A percentile compares a stretch with the other conserved stretches of the same genome.
Conservation (phyloP, 2,888 invertebrate species). For the Hydrotaea diabolus region DNA sequence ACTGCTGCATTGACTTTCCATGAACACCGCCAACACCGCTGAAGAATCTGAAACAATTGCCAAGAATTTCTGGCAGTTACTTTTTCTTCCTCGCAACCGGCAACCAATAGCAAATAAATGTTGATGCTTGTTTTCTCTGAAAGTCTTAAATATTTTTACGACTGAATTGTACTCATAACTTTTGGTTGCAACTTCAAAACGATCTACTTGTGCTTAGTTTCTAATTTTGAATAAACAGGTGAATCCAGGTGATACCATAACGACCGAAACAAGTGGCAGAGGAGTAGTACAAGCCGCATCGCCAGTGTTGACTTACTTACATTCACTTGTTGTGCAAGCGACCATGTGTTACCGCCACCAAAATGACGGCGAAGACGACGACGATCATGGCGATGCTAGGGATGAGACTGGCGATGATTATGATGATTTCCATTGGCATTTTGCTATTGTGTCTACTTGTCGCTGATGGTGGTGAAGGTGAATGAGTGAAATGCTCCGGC, state of each 20-base stretch:
- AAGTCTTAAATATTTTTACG: slow-evolving; percentile 64
- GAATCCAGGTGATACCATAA: slow-evolving; percentile 50
- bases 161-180: slow-evolving; percentile 69
- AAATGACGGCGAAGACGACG: not conserved
- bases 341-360: too few species aligned
- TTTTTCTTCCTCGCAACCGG: slow-evolving; percentile 21
- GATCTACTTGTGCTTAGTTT: not conserved
- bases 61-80: slow-evolving; percentile 58
- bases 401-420: slow-evolving; percentile 12
- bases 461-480: slow-evolving; percentile 66
- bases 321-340: slow-evolving; percentile 39
- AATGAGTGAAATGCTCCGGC: slow-evolving; percentile 53
- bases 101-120: not conserved
- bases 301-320: slow-evolving; percentile 2
- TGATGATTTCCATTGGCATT: slow-evolving; percentile 29
- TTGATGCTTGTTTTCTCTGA: slow-evolving; percentile 43
- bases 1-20: too few species aligned
- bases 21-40: too few species aligned
- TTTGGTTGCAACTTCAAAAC: slow-evolving; percentile 35
- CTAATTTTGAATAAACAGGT: slow-evolving; percentile 54
- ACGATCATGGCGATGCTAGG: slow-evolving; percentile 11
- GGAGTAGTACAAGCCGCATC: slow-evolving; percentile 19
- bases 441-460: slow-evolving; percentile 47
- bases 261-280: not conserved
- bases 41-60: slow-evolving; percentile 33